A percentile compares a stretch with the other conserved stretches of the same genome.
These are phyloP conservation scores for Varecia variegata DNA, from an alignment of 2,797 vertebrate genomes.

Conservation along the genomic window DNA sequence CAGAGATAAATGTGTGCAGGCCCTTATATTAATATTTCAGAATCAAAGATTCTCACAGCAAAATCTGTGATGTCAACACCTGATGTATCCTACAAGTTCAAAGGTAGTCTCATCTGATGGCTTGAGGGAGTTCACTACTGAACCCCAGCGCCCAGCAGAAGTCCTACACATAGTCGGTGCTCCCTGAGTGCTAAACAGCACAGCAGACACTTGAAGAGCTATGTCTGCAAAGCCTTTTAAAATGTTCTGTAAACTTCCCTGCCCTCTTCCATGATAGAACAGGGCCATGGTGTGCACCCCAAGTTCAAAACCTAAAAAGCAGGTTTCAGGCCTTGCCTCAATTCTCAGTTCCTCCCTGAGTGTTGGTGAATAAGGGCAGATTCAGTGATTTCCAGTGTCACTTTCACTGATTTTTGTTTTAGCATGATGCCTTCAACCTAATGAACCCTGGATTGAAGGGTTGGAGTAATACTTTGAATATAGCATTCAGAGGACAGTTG, in stretches of 20 bases:
- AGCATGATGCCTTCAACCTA: background rate
- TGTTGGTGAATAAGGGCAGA: background rate
- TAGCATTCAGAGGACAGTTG: background rate
- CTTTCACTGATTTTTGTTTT: background rate
- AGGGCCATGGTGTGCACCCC: too few species aligned
- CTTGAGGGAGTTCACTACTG: background rate
- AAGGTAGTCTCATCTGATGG: background rate
- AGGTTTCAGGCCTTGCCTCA: too few species aligned
- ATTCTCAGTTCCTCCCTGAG: too few species aligned
- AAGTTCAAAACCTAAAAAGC: too few species aligned
- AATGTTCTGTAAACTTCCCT: too few species aligned
- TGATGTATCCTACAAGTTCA: background rate
- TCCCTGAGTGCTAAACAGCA: too few species aligned
- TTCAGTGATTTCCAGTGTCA: background rate
- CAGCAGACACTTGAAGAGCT: too few species aligned
- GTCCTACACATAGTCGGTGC: background rate
- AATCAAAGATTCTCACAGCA: background rate
- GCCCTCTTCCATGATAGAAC: too few species aligned
- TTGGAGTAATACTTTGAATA: background rate
- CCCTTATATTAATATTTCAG: background rate
- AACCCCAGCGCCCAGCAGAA: accelerated
- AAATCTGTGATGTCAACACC: background rate
- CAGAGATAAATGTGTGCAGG: background rate
- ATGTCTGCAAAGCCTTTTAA: too few species aligned
- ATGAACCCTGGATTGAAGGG: background rate